phyloP scores from a whole-genome alignment of 2,888 invertebrate species.

The Clunio marinus region DNA sequence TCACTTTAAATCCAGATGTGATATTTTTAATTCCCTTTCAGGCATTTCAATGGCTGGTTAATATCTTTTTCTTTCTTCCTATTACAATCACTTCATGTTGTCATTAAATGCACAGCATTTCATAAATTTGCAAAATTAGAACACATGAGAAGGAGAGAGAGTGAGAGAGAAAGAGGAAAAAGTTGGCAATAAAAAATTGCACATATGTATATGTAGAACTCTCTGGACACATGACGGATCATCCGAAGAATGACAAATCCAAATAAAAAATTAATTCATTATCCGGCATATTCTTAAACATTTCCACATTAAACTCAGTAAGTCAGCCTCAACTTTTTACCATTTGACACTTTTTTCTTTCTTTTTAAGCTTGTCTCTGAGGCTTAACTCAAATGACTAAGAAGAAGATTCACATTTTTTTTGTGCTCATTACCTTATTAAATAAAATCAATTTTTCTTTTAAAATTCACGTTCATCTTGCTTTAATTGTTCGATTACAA shows the following conservation, averaged over 20 bases:
- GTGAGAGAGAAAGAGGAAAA: neutral
- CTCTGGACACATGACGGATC: neutral
- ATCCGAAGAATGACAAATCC: neutral
- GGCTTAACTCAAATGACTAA: constrained; percentile 30
- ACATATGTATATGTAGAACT: neutral
- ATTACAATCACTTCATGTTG: neutral
- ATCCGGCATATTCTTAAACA: constrained; percentile 2
- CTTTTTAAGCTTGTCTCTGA: constrained; percentile 19
- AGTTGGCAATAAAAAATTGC: constrained; percentile 19
- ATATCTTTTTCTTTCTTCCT: constrained; percentile 8
- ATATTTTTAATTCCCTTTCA: too few species aligned
- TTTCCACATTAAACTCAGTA: neutral
- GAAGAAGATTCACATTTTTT: constrained; percentile 37
- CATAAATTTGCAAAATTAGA: neutral
- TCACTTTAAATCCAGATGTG: too few species aligned
- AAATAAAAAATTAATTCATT: neutral
- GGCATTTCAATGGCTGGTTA: too few species aligned
- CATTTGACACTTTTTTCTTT: neutral
- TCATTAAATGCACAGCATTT: constrained; percentile 34
- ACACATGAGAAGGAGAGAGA: neutral
- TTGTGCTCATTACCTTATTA: constrained; percentile 33
- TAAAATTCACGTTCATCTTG: constrained; percentile 37
- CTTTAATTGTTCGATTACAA: neutral
- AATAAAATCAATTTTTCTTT: constrained; percentile 39
- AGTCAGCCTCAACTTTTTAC: neutral